Base-by-base conservation (phyloP, 2,888 invertebrate genomes). In the Chymomyza fuscimana region DNA sequence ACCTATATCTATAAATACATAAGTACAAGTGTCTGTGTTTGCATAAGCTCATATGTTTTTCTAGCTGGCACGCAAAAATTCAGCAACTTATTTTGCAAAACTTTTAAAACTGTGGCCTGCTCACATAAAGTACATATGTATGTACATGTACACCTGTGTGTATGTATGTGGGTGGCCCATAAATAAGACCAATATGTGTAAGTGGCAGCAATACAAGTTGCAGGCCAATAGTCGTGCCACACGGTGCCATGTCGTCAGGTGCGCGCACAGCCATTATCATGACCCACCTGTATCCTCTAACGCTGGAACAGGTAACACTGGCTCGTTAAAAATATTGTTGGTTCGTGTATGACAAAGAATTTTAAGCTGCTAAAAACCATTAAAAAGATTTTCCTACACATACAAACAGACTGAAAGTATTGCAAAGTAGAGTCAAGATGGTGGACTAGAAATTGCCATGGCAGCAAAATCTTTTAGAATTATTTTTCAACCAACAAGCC, bases 181-280 rank as follows among this genome's bases (percentile, higher is more conserved):
- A 86, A 86, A 82, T 83, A 87, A 86, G 73, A 83, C 73, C 79
- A 81, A 87, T 82, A 77, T 86, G 77, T 82, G 74, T 73, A 77
- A 79, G 81, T 87, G 83, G 60, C 77, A 74, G 65, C 76, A 46
- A 46, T 46, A 46, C 40, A 46, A 46, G 40, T 46, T 46, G 40
- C 40, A 46, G 40, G 40, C 40, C 40, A 46, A 46, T 12, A 46
- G 40, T 46, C 40, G 40, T 46, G 40, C 40, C 40, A 46, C 56
- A 51, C 60, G 64, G 19, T 19, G n/a, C 36, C 19, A 29, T 62
- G 61, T 50, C 64, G 60, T 59, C 25, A 69, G 54, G 63, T 63
- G 40, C 12, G 40, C 40, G 12, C 40, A 46, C 12, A 46, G 4
- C 40, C 40, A 46, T 46, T 46, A 46, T 12, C 40, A 46, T 10